Conservation (phyloP, 2,888 invertebrate species). For the Caenorhabditis sp. region DNA sequence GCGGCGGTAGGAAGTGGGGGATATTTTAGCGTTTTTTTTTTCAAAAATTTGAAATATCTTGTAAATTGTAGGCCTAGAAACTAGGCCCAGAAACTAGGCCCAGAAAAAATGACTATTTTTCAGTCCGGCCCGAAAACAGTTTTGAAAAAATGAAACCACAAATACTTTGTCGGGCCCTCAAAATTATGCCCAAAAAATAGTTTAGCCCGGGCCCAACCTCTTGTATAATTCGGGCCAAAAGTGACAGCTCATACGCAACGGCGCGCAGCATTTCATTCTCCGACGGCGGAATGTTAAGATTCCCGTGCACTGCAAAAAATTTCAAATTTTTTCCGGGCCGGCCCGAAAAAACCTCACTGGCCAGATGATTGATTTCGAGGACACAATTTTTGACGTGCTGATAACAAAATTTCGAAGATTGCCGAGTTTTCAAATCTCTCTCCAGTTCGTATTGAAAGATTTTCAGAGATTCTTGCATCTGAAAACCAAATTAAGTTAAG, state of each 20-base stretch:
- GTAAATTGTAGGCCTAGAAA: too few species aligned
- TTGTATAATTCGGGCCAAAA: constrained; percentile 38
- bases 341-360: constrained; percentile 16
- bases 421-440: constrained; percentile 28
- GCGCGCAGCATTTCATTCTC: constrained; percentile 53
- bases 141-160: too few species aligned
- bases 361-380: constrained; percentile 34
- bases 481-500: neutral
- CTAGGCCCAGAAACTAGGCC: too few species aligned
- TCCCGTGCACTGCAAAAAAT: constrained; percentile 36
- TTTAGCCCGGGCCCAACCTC: constrained; percentile 27
- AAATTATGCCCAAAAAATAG: neutral
- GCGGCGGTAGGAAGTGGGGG: too few species aligned
- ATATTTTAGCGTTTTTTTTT: too few species aligned
- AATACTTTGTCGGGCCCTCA: too few species aligned
- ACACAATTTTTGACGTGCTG: constrained; percentile 29
- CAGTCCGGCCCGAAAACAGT: too few species aligned
- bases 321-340: neutral
- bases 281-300: constrained; percentile 57
- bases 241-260: constrained; percentile 46
- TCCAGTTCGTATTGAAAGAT: constrained; percentile 48
- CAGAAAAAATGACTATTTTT: too few species aligned
- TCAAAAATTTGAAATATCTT: too few species aligned
- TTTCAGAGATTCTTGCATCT: constrained; percentile 43
- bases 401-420: constrained; percentile 20